phyloP scores from a whole-genome alignment of 2,888 invertebrate species.

The Noctua fimbriata region DNA sequence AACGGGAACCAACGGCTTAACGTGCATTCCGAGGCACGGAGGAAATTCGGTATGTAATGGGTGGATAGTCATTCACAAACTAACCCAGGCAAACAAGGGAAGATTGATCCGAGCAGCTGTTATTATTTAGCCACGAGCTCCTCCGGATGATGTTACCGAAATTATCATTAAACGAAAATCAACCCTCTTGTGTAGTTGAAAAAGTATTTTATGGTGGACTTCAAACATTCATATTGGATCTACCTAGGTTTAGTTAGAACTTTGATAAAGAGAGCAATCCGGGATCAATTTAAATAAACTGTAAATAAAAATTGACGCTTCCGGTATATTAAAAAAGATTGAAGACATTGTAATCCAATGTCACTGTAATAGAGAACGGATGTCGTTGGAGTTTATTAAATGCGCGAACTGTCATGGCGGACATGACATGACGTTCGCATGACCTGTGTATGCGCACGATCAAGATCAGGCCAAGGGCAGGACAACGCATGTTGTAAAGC shows the following conservation, averaged over 20 bases:
- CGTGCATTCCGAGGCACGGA: too few relatives aligned
- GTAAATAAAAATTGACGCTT: constrained; percentile 17
- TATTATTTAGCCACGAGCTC: too few relatives aligned
- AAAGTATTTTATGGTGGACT: background rate
- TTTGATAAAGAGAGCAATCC: background rate
- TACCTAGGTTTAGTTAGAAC: background rate
- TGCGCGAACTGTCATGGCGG: constrained; percentile 62
- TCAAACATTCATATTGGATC: background rate
- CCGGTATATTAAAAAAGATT: constrained; percentile 19
- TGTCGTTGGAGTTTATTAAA: constrained; percentile 38
- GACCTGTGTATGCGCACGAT: constrained; percentile 66
- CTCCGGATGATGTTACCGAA: background rate
- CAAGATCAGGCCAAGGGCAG: constrained; percentile 81
- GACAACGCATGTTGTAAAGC: constrained; percentile 52
- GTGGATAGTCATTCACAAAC: too few relatives aligned
- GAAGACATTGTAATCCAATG: constrained; percentile 51
- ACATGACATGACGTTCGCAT: constrained; percentile 62
- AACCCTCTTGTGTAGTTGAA: background rate
- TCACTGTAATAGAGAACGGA: constrained; percentile 41
- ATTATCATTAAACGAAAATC: background rate
- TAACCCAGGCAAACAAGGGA: too few relatives aligned
- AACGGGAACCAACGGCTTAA: too few relatives aligned
- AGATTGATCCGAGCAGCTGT: too few relatives aligned
- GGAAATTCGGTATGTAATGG: too few relatives aligned
- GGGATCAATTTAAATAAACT: background rate